Percentiles rank a stretch among this genome's conserved stretches.
These are phyloP conservation scores for Operophtera brumata DNA, from an alignment of 2,888 invertebrate genomes.

Conservation along the genomic window DNA sequence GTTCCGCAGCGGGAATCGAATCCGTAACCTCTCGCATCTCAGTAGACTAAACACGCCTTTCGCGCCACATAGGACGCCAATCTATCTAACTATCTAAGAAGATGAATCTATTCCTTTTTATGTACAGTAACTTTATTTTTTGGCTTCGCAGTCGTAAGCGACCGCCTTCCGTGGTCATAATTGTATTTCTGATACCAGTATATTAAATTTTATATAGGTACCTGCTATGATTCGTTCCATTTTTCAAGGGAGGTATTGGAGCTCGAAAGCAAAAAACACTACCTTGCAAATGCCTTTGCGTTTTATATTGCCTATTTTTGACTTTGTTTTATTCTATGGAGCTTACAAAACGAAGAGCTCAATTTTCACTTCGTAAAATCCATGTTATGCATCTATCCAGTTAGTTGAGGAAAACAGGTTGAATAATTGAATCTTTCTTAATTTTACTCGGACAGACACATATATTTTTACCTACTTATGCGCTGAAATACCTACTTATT, in stretches of 20 bases:
- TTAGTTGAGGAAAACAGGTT: too few species aligned
- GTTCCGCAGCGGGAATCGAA: too few species aligned
- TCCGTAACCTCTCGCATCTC: too few species aligned
- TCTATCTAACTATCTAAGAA: too few species aligned
- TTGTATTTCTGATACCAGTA: slow-evolving; percentile 27
- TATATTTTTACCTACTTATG: too few species aligned
- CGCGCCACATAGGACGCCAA: too few species aligned
- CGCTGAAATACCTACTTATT: too few species aligned
- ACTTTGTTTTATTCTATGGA: neutral
- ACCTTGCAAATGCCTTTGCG: slow-evolving; percentile 5
- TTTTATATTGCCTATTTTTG: slow-evolving; percentile 1
- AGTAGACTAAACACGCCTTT: too few species aligned
- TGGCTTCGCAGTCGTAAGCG: slow-evolving; percentile 43
- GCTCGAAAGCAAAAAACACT: slow-evolving; percentile 15
- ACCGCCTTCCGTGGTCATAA: slow-evolving; percentile 37
- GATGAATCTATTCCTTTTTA: neutral
- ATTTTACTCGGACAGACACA: too few species aligned
- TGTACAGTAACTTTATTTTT: slow-evolving; percentile 42
- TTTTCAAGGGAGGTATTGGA: slow-evolving; percentile 17
- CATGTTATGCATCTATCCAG: too few species aligned
- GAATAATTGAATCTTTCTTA: too few species aligned
- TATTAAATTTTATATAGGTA: slow-evolving; percentile 27
- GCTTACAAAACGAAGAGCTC: neutral
- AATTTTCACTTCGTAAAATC: neutral
- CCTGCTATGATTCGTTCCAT: slow-evolving; percentile 10